Evolutionary conservation across 1,140 invertebrate species (phyloP).

Genomic region (Drosophila insularis): DNA sequence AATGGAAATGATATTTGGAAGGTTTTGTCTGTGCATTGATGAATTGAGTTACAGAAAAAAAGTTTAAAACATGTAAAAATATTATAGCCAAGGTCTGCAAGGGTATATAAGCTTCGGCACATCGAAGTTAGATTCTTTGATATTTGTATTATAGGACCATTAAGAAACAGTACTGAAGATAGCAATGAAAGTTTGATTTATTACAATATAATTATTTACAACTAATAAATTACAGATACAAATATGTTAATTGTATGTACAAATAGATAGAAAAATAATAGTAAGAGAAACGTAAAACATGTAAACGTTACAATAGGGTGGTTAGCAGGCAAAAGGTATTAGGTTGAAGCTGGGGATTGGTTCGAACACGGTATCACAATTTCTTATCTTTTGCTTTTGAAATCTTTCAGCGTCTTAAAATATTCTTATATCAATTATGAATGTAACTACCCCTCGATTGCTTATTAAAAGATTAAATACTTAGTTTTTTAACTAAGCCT

Average conservation of each 20-base stretch:
- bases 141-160: too few relatives aligned
- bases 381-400: constrained; percentile 43
- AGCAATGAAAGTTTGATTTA: background rate
- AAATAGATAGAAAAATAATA: too few relatives aligned
- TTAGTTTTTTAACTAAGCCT: constrained; percentile 47
- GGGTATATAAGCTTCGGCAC: too few relatives aligned
- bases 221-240: constrained; percentile 22
- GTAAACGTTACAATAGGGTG: background rate
- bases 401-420: constrained; percentile 66
- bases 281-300: constrained; percentile 20
- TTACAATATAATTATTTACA: constrained; percentile 34
- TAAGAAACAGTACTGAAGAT: background rate
- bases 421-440: constrained; percentile 54
- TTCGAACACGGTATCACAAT: constrained; percentile 60
- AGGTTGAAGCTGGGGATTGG: constrained; percentile 38
- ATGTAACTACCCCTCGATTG: constrained; percentile 32
- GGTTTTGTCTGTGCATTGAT: too few relatives aligned
- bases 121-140: too few relatives aligned
- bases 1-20: too few relatives aligned
- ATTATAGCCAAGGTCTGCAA: too few relatives aligned
- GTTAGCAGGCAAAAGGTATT: background rate
- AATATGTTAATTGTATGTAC: constrained; percentile 35
- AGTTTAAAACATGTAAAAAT: too few relatives aligned
- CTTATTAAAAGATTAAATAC: constrained; percentile 25
- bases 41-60: too few relatives aligned